These are phyloP conservation scores for Marasmarcha lunaedactyla DNA, from an alignment of 2,888 invertebrate species.

Conservation along the genomic window DNA sequence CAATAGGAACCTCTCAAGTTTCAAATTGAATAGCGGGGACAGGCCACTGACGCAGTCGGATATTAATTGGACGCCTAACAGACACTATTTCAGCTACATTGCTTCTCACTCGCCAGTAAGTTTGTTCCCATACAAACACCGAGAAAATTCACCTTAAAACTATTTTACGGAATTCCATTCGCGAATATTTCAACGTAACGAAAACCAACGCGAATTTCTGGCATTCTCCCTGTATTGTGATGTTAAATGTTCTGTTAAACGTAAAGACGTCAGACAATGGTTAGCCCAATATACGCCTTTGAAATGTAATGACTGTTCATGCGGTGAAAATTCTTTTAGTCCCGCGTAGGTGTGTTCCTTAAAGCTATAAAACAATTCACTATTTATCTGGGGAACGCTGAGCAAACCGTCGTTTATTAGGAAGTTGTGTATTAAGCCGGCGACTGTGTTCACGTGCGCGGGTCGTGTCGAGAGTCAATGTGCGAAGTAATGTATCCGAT, in stretches of 20 bases:
- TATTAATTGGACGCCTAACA: not conserved
- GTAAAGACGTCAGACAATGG: not conserved
- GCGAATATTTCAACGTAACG: too few species aligned
- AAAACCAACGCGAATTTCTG: too few species aligned
- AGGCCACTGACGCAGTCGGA: not conserved
- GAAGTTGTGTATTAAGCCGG: conserved; percentile 54
- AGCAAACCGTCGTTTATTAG: conserved; percentile 36
- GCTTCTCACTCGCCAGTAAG: not conserved
- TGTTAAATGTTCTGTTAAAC: not conserved
- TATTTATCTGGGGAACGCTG: not conserved
- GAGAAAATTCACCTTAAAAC: not conserved
- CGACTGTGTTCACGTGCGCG: conserved; percentile 34
- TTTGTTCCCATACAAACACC: not conserved
- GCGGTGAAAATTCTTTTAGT: not conserved
- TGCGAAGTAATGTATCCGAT: conserved; percentile 17
- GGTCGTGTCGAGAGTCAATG: conserved; percentile 33
- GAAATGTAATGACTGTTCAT: not conserved
- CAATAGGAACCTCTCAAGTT: not conserved
- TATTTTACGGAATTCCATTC: too few species aligned
- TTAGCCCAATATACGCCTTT: not conserved
- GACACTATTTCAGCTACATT: not conserved
- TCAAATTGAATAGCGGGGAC: not conserved
- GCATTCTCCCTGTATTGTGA: not conserved
- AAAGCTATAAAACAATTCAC: not conserved
- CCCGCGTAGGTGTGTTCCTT: not conserved